A percentile compares a stretch with the other conserved stretches of the same genome.
Evolutionary conservation across 2,888 invertebrate genomes (phyloP).

Genomic region (Dendrolimus houi): DNA sequence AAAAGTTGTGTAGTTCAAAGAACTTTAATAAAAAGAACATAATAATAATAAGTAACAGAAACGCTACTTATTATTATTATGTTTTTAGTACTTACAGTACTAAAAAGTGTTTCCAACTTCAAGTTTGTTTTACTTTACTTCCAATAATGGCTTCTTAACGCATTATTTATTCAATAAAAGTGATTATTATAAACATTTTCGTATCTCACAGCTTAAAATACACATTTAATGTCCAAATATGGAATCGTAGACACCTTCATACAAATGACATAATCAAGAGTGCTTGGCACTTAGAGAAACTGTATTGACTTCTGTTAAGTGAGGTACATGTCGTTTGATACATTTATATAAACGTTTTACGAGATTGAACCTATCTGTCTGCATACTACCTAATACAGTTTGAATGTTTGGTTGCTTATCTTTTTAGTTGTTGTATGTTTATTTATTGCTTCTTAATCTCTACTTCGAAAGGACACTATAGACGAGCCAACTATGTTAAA

Average conservation of each 20-base stretch:
- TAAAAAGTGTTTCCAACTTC: not conserved
- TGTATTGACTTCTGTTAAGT: constrained; percentile 3
- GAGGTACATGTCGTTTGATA: not conserved
- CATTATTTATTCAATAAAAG: not conserved
- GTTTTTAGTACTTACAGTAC: no score
- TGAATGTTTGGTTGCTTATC: not conserved
- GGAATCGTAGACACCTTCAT: constrained; percentile 8
- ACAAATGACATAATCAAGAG: constrained; percentile 19
- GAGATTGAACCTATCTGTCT: not conserved
- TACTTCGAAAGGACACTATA: no score
- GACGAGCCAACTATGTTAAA: no score
- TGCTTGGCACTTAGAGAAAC: constrained; percentile 2
- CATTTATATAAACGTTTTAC: not conserved
- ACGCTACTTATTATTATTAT: no score
- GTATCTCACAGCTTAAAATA: constrained; percentile 2
- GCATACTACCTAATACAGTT: not conserved
- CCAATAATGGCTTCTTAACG: not conserved
- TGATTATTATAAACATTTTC: constrained; percentile 2
- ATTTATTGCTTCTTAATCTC: constrained; percentile 35
- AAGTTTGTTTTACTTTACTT: not conserved
- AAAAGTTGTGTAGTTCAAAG: no score
- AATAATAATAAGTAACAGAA: no score
- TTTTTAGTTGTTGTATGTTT: constrained; percentile 13
- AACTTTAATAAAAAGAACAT: no score
- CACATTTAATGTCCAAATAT: constrained; percentile 2